phyloP scores from a whole-genome alignment of 35 echinoderm and acorn worm species.

The Heliocidaris erythrogramma region DNA sequence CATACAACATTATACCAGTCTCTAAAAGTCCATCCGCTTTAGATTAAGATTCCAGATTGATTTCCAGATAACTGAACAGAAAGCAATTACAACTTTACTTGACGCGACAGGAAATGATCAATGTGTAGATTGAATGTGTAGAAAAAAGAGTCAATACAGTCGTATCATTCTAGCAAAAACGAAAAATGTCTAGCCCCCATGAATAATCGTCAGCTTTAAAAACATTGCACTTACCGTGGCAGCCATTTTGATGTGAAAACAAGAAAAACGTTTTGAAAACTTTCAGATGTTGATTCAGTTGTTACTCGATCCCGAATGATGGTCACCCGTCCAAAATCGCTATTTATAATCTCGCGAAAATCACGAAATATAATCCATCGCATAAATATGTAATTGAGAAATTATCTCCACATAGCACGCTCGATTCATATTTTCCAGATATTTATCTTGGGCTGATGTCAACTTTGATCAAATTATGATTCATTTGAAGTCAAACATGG shows the following conservation, averaged over 20 bases:
- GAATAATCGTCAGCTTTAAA: neutral
- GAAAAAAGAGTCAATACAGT: too few relatives aligned
- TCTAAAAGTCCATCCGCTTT: too few relatives aligned
- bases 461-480: neutral
- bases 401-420: neutral
- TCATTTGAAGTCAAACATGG: neutral
- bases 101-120: too few relatives aligned
- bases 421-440: neutral
- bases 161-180: too few relatives aligned
- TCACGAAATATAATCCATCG: neutral
- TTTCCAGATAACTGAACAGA: too few relatives aligned
- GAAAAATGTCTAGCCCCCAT: too few relatives aligned
- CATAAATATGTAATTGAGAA: neutral
- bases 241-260: neutral
- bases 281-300: neutral
- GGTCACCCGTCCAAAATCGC: neutral
- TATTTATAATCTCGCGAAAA: neutral
- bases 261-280: neutral
- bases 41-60: too few relatives aligned
- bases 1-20: too few relatives aligned
- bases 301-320: neutral
- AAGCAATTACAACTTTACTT: too few relatives aligned
- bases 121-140: too few relatives aligned
- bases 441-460: neutral
- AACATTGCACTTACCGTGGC: neutral